Conservation (phyloP, 1,140 invertebrate genomes). For the Melipona quadrifasciata region DNA sequence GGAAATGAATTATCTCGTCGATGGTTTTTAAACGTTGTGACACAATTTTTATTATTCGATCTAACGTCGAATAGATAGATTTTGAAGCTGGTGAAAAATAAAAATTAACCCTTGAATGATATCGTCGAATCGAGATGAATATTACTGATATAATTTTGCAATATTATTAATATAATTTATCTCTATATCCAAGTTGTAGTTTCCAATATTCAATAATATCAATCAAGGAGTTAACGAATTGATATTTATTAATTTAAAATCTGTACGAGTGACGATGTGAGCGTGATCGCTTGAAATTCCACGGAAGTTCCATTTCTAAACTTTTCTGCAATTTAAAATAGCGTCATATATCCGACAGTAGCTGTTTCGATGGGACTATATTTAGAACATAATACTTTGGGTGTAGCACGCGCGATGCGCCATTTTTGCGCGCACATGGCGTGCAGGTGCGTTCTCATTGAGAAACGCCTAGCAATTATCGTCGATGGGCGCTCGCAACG, state of each 20-base stretch:
- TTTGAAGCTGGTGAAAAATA: background rate
- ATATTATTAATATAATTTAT: no score
- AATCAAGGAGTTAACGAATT: background rate
- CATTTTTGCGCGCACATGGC: conserved; percentile 28
- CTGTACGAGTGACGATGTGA: background rate
- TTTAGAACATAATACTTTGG: background rate
- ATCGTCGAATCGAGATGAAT: no score
- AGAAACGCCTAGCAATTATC: conserved; percentile 26
- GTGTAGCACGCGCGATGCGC: background rate
- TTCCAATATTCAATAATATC: no score
- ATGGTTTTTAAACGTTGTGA: no score
- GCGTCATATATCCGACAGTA: background rate
- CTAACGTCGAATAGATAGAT: background rate
- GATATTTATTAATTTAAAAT: background rate
- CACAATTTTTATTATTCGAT: background rate
- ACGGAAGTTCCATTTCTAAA: background rate
- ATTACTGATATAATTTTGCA: no score
- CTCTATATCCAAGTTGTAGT: no score
- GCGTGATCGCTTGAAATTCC: background rate
- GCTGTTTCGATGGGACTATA: background rate
- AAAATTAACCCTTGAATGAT: background rate
- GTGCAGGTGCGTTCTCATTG: conserved; percentile 42
- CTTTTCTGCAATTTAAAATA: background rate
- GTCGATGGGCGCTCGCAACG: conserved; percentile 4
- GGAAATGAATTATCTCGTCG: background rate